A percentile compares a stretch with the other conserved stretches of the same genome.
Evolutionary conservation across 2,113 vertebrate genomes (phyloP).

Genomic region (Micromys minutus): DNA sequence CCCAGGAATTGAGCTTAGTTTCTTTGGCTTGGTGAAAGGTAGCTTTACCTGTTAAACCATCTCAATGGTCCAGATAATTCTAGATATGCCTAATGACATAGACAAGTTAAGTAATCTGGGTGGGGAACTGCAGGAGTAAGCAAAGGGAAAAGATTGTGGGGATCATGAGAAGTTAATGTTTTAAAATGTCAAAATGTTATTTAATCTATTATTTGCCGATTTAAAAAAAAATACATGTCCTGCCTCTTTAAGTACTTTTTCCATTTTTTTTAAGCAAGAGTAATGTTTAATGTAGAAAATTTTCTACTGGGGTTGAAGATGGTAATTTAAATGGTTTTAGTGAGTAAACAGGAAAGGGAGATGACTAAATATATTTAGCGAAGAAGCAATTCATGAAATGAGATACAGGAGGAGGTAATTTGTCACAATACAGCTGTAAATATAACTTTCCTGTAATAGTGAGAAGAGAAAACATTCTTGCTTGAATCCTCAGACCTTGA

Average conservation of each 20-base stretch:
- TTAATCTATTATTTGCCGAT: not conserved
- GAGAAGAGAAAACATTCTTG: conserved; percentile 24
- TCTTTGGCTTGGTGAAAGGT: not conserved
- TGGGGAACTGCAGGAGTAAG: no score
- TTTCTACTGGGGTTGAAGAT: not conserved
- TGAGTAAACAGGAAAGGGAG: conserved; percentile 21
- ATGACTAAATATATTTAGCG: not conserved
- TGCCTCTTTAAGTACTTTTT: not conserved
- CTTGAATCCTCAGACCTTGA: not conserved
- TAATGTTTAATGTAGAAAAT: not conserved
- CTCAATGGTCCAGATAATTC: not conserved
- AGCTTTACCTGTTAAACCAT: not conserved
- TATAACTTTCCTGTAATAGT: conserved; percentile 11
- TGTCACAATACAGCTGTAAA: conserved; percentile 9
- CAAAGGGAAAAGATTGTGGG: not conserved
- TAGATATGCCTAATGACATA: not conserved
- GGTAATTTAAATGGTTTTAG: conserved; percentile 7
- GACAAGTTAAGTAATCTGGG: not conserved
- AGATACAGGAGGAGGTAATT: not conserved
- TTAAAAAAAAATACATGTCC: not conserved
- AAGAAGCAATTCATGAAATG: conserved; percentile 14
- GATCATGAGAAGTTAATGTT: no score
- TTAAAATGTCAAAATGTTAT: not conserved
- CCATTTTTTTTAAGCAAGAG: not conserved
- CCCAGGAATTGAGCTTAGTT: not conserved